Conservation (phyloP, 2,113 vertebrate genomes). For the Hoplias malabaricus region DNA sequence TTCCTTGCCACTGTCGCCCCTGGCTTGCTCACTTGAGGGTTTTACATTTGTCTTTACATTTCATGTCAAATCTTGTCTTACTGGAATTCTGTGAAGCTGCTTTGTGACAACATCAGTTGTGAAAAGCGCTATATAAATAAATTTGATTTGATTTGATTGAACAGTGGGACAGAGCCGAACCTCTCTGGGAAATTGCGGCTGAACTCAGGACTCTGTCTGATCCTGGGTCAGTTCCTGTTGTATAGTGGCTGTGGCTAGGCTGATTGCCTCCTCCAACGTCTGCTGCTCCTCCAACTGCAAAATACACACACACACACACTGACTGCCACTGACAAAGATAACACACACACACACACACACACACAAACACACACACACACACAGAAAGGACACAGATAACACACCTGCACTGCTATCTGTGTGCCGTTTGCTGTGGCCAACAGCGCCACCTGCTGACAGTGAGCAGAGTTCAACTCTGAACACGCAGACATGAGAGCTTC, state of each 20-base stretch:
- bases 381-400: neutral
- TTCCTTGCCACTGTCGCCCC: too few species aligned
- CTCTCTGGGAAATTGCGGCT: neutral
- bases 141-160: too few species aligned
- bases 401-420: conserved; percentile 76
- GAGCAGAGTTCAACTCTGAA: conserved; percentile 51
- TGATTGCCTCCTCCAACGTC: conserved; percentile 76
- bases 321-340: neutral
- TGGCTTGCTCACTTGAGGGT: too few species aligned
- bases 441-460: conserved; percentile 77
- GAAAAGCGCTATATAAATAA: too few species aligned
- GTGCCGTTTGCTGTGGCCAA: conserved; percentile 71
- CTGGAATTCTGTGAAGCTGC: too few species aligned
- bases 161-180: too few species aligned
- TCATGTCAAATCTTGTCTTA: too few species aligned
- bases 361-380: neutral
- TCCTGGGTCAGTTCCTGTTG: conserved; percentile 61
- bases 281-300: conserved; percentile 76
- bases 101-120: too few species aligned
- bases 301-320: neutral
- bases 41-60: too few species aligned
- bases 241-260: conserved; percentile 70
- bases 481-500: conserved; percentile 64
- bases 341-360: neutral
- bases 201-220: conserved; percentile 52